Evolutionary conservation across 2,113 vertebrate species (phyloP), one percentile per base, ranked within the genome.

Genomic region (Chrysemys picta): DNA sequence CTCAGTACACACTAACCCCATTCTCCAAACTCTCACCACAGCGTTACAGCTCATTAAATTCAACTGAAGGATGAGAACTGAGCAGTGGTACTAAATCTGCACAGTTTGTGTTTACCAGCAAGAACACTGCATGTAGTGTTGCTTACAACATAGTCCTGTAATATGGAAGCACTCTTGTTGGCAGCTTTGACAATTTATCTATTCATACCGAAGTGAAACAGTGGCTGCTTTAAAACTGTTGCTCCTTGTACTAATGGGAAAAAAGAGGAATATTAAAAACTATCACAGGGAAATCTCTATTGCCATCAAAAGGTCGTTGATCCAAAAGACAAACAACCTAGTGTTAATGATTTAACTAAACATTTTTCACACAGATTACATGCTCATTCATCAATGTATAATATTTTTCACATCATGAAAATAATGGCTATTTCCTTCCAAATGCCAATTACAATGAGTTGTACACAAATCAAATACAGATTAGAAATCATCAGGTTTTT

Each of bases 101-200:
- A 93, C 85, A 94, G 95, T 96, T 97, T 97, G 95, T 97, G 96
- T 97, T 98, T 96, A 97, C 95, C 92, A 96, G 95, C 80, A 92
- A 94, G 97, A 98, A 98, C 97, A 98, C 95, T 97, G 97, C 72
- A 89, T 69, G 92, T 45, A 97, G 96, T 98, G 97, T 98, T 97
- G 97, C 93, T 94, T 90, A 93, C 95, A 96, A 96, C 89, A 80
- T 75, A 83, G 76, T 81, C 89, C 89, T 4, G 22, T 94, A 95
- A 97, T 96, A 92, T 2, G 49, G 96, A 93, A 97, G 95, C 91
- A 88, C 62, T 96, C 96, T 97, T 94, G 78, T 85, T 96, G 98
- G 97, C 95, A 94, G 88, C 94, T 96, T 93, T 94, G 92, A 98
- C 98, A 98, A 98, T 97, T 97, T 98, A 97, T 97, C 97, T 97